Evolutionary conservation across 2,113 vertebrate species (phyloP).

Genomic region (Coreoperca whiteheadi): DNA sequence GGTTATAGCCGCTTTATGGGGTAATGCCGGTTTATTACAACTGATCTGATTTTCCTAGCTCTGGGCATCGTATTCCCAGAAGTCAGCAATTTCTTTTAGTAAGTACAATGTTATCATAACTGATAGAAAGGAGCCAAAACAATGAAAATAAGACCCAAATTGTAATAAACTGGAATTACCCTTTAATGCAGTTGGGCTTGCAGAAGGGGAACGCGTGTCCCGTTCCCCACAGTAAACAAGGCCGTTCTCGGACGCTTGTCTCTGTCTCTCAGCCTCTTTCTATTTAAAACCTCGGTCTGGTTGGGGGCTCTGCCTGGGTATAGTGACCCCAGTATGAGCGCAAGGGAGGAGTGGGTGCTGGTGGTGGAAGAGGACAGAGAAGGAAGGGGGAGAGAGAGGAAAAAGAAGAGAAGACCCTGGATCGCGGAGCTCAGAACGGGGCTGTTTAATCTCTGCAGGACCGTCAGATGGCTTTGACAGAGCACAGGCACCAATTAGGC

Average conservation of each 20-base stretch:
- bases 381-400: slow-evolving; percentile 18
- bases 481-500: slow-evolving; percentile 74
- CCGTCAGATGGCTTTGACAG: slow-evolving; percentile 79
- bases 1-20: too few relatives aligned
- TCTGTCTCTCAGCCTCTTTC: slow-evolving; percentile 38
- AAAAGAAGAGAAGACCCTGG: slow-evolving; percentile 48
- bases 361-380: slow-evolving; percentile 57
- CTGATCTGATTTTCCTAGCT: too few relatives aligned
- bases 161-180: slow-evolving; percentile 18
- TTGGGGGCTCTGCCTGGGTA: slow-evolving; percentile 35
- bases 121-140: background rate
- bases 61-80: background rate
- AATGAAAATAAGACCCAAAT: background rate
- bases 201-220: slow-evolving; percentile 8
- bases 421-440: slow-evolving; percentile 17
- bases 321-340: slow-evolving; percentile 46
- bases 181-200: slow-evolving; percentile 9
- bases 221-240: slow-evolving; percentile 3
- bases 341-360: slow-evolving; percentile 60
- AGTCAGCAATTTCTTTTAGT: background rate
- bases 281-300: slow-evolving; percentile 69
- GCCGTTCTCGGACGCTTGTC: slow-evolving; percentile 17
- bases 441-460: slow-evolving; percentile 76
- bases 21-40: too few relatives aligned
- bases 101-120: background rate